phyloP scores from a whole-genome alignment of 2,888 invertebrate species.

The Drosophila robusta region DNA sequence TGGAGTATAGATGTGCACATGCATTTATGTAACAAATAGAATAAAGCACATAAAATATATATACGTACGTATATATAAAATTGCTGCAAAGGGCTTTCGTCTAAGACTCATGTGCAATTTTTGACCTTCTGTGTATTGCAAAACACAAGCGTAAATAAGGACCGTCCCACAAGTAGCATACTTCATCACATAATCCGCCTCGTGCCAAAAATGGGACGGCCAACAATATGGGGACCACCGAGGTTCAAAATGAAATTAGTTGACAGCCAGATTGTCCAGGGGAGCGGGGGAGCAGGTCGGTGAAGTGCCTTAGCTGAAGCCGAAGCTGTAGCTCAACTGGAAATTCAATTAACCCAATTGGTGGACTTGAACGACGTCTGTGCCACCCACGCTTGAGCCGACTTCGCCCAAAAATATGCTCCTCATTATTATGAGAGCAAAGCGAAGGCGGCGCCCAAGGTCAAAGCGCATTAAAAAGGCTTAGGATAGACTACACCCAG shows the following conservation, averaged over 20 bases:
- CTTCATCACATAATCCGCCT: conserved; percentile 40
- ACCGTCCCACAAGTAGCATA: conserved; percentile 37
- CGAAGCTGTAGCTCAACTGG: conserved; percentile 53
- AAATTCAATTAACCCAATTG: conserved; percentile 80
- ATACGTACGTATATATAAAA: not conserved
- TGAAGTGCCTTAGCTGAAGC: conserved; percentile 6
- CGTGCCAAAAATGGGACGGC: conserved; percentile 26
- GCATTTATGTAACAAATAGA: too few relatives aligned
- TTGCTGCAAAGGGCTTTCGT: not conserved
- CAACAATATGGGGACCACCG: conserved; percentile 44
- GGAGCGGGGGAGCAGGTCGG: not conserved
- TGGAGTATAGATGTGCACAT: too few relatives aligned
- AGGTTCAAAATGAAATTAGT: conserved; percentile 68
- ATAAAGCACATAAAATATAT: too few relatives aligned
- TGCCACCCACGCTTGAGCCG: conserved; percentile 22
- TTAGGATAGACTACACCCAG: conserved; percentile 37
- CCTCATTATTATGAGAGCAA: conserved; percentile 27
- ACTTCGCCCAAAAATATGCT: conserved; percentile 40
- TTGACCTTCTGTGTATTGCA: conserved; percentile 14
- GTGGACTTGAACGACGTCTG: conserved; percentile 26
- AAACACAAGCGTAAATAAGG: conserved; percentile 42
- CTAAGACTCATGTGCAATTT: not conserved
- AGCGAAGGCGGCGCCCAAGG: conserved; percentile 40
- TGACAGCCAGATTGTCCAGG: conserved; percentile 60
- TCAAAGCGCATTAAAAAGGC: conserved; percentile 58